A percentile compares a stretch with the other conserved stretches of the same genome.
phyloP scores from a whole-genome alignment of 2,113 vertebrate genomes.

The Columba janthina region DNA sequence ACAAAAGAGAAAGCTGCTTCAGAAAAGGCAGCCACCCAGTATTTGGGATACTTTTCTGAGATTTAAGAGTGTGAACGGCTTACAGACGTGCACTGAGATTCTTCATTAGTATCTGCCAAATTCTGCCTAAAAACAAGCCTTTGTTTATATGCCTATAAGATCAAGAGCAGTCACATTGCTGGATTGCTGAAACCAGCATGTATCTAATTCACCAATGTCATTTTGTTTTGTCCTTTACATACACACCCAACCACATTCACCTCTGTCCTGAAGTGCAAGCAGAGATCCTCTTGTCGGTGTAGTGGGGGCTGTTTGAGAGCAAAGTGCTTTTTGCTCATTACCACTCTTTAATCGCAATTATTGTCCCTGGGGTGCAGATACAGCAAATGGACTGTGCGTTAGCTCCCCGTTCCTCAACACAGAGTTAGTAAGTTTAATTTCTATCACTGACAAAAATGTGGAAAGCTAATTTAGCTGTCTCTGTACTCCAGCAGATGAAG shows the following conservation, averaged over 20 bases:
- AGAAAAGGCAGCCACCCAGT: background rate
- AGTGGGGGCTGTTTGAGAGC: background rate
- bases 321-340: background rate
- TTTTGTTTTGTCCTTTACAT: background rate
- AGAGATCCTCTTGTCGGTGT: background rate
- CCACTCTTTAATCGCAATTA: background rate
- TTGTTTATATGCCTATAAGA: background rate
- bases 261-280: background rate
- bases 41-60: background rate
- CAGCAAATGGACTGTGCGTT: no score
- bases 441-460: background rate
- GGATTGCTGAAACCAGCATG: background rate
- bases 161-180: background rate
- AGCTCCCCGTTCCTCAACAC: background rate
- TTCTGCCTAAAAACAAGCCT: background rate
- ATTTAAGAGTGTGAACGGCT: background rate
- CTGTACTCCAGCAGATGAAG: background rate
- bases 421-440: background rate
- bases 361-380: fast-evolving
- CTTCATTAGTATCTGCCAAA: background rate
- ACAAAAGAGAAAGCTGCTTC: background rate
- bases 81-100: background rate
- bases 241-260: background rate
- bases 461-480: background rate
- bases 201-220: background rate